Conservation (phyloP, 1,140 invertebrate species). For the Drosophila jambulina region DNA sequence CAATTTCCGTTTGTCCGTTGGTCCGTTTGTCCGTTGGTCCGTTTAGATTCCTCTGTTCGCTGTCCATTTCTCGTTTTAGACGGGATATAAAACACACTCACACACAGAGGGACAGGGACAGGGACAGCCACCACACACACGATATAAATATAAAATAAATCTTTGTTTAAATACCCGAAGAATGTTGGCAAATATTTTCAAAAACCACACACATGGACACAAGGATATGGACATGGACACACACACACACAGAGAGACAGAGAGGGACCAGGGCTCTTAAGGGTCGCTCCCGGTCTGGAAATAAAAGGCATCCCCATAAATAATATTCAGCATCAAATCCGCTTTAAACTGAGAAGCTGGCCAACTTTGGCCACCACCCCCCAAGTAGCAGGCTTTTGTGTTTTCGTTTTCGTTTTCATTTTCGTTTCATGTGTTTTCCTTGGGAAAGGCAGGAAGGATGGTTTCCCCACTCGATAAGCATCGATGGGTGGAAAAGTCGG, state of each 20-base stretch:
- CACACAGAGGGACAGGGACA: neutral
- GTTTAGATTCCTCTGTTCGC: slow-evolving; percentile 22
- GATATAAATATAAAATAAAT: slow-evolving; percentile 79
- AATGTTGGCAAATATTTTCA: slow-evolving; percentile 79
- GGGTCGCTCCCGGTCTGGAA: slow-evolving; percentile 57
- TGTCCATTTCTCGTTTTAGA: slow-evolving; percentile 45
- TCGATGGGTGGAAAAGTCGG: slow-evolving; percentile 35
- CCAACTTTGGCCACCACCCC: slow-evolving; percentile 1
- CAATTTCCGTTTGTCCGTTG: slow-evolving; percentile 75
- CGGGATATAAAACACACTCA: slow-evolving; percentile 34
- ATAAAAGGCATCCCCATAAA: slow-evolving; percentile 76
- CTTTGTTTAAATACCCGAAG: slow-evolving; percentile 82
- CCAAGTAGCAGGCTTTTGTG: slow-evolving; percentile 21
- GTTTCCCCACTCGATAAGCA: slow-evolving; percentile 36
- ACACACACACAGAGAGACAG: neutral
- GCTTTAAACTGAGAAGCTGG: slow-evolving; percentile 67
- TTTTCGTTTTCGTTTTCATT: slow-evolving; percentile 20
- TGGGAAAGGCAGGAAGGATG: neutral
- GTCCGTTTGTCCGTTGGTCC: slow-evolving; percentile 43
- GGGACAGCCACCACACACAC: slow-evolving; percentile 20
- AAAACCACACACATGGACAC: slow-evolving; percentile 40
- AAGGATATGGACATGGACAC: slow-evolving; percentile 14
- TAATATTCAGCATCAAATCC: slow-evolving; percentile 80
- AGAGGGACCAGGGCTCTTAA: slow-evolving; percentile 48
- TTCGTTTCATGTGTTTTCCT: slow-evolving; percentile 14